These are phyloP conservation scores for Iphiclides podalirius DNA, from an alignment of 2,888 invertebrate genomes.

Conservation along the genomic window DNA sequence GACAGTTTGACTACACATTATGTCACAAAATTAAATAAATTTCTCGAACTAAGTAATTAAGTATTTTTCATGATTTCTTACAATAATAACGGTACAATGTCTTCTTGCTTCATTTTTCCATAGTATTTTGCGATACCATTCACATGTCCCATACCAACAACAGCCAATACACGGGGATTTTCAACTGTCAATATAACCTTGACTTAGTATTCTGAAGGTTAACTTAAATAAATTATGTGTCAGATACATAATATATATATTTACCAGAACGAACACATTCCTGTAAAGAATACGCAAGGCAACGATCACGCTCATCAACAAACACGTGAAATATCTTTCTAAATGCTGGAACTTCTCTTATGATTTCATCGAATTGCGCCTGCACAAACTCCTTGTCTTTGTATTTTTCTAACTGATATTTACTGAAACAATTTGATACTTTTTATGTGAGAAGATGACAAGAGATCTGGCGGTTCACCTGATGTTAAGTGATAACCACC, in stretches of 20 bases:
- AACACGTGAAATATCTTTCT: conserved; percentile 74
- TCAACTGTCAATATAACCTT: conserved; percentile 46
- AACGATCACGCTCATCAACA: conserved; percentile 71
- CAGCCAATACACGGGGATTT: conserved; percentile 90
- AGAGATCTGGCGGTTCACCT: no score
- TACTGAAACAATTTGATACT: conserved; percentile 51
- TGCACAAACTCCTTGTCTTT: conserved; percentile 69
- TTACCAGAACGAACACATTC: conserved; percentile 66
- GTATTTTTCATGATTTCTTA: conserved; percentile 39
- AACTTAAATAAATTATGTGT: no score
- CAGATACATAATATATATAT: no score
- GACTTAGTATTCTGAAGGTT: no score
- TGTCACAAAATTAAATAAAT: neutral
- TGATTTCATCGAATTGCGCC: conserved; percentile 70
- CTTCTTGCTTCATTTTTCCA: conserved; percentile 66
- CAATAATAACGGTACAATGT: conserved; percentile 67
- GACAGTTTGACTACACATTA: neutral
- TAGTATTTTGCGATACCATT: conserved; percentile 86
- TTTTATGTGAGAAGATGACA: no score
- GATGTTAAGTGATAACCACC: no score
- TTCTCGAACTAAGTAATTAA: neutral
- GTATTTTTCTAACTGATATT: conserved; percentile 60
- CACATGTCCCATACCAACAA: conserved; percentile 98
- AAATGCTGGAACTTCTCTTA: conserved; percentile 67
- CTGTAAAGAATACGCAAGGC: conserved; percentile 69